These are phyloP conservation scores for Loxodonta africana DNA, from an alignment of 2,113 vertebrate species.

Conservation along the genomic window DNA sequence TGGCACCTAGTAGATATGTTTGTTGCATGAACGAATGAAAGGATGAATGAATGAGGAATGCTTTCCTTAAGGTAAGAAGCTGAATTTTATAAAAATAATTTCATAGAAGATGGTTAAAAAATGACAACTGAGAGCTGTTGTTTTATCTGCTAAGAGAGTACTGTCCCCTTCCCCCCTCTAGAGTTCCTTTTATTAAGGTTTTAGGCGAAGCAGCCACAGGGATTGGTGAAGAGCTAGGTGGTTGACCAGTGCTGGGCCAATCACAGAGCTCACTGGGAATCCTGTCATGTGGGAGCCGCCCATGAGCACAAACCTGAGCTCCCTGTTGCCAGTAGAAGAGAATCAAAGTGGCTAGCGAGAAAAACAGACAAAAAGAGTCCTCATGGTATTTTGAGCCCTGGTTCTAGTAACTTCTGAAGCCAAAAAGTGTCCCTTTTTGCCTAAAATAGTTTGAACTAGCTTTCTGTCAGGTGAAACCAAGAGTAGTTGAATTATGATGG, in stretches of 20 bases:
- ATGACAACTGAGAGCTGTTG: too few relatives aligned
- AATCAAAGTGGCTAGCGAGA: neutral
- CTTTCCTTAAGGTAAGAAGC: accelerated
- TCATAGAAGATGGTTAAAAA: neutral
- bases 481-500: neutral
- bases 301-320: neutral
- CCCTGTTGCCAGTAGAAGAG: neutral
- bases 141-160: neutral
- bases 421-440: neutral
- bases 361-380: neutral
- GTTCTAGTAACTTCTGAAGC: neutral
- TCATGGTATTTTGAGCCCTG: neutral
- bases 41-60: neutral
- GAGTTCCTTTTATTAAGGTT: neutral
- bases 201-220: accelerated
- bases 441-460: neutral
- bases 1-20: neutral
- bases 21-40: neutral
- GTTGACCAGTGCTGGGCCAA: neutral
- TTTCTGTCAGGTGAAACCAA: neutral
- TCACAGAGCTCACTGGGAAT: too few relatives aligned
- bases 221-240: neutral
- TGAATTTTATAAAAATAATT: neutral
- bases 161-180: accelerated
- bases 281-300: neutral